These are phyloP conservation scores for Dufourea novaeangliae DNA, from an alignment of 1,140 invertebrate species.

Conservation along the genomic window DNA sequence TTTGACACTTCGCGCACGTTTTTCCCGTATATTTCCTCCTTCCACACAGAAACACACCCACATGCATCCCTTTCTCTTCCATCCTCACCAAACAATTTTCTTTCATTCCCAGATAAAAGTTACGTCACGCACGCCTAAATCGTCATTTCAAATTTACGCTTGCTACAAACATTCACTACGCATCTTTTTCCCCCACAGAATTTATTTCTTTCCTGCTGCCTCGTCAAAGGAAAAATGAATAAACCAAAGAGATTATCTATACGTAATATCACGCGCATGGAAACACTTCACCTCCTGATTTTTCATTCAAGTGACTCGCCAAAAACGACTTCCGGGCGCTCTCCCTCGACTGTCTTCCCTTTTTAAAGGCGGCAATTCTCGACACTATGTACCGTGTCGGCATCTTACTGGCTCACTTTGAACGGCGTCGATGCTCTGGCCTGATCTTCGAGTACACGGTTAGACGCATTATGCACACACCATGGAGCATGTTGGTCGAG, in stretches of 20 bases:
- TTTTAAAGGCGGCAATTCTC: slow-evolving; percentile 6
- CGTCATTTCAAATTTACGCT: too few relatives aligned
- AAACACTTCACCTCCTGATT: neutral
- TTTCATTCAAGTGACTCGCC: neutral
- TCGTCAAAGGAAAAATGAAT: too few relatives aligned
- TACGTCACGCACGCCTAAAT: too few relatives aligned
- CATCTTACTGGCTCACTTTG: slow-evolving; percentile 24
- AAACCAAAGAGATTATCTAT: neutral
- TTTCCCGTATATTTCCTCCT: too few relatives aligned
- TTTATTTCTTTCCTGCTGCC: too few relatives aligned
- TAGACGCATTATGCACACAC: slow-evolving; percentile 52
- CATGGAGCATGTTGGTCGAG: slow-evolving; percentile 27
- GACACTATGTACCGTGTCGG: slow-evolving; percentile 18
- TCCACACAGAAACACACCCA: too few relatives aligned
- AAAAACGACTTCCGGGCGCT: slow-evolving; percentile 25
- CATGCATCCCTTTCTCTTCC: too few relatives aligned
- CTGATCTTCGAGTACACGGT: slow-evolving; percentile 22
- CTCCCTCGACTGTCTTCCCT: slow-evolving; percentile 20
- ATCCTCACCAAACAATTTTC: too few relatives aligned
- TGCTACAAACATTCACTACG: too few relatives aligned
- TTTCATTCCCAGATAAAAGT: too few relatives aligned
- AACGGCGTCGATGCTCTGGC: slow-evolving; percentile 20
- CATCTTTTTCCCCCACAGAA: too few relatives aligned
- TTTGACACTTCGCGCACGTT: too few relatives aligned
- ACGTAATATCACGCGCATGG: neutral